phyloP scores from a whole-genome alignment of 2,888 invertebrate genomes.

The Eretmocerus hayati region DNA sequence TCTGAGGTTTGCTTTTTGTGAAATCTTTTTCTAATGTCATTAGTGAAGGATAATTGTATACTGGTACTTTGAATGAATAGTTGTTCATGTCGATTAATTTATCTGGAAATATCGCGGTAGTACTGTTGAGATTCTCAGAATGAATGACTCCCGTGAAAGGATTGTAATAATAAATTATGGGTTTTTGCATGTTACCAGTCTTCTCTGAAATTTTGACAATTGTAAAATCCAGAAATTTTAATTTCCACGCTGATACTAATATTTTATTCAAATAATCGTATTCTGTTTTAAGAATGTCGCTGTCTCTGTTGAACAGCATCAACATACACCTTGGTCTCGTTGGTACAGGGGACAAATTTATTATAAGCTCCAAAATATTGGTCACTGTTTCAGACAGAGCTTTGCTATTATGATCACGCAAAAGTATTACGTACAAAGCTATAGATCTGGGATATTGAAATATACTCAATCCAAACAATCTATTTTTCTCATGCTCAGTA shows the following conservation, averaged over 20 bases:
- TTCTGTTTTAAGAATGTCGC: neutral
- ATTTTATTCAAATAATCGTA: neutral
- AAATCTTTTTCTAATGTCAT: neutral
- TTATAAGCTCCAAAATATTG: neutral
- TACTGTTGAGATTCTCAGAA: neutral
- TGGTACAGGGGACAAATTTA: neutral
- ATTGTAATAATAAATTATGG: neutral
- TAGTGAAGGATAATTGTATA: neutral
- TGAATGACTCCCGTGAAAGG: neutral
- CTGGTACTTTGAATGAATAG: neutral
- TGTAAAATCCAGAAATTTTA: constrained; percentile 7
- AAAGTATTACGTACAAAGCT: neutral
- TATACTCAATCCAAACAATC: too few species aligned
- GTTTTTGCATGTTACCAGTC: neutral
- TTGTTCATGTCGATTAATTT: neutral
- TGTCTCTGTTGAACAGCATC: neutral
- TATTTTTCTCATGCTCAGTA: too few species aligned
- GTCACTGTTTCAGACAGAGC: too few species aligned
- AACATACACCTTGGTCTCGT: constrained; percentile 2
- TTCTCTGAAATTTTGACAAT: neutral
- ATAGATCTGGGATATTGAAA: too few species aligned
- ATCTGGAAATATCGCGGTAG: neutral
- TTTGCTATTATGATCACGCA: too few species aligned
- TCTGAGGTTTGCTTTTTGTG: neutral
- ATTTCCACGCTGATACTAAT: neutral